phyloP scores from a whole-genome alignment of 1,140 invertebrate genomes.

The Rhizoglyphus robini region DNA sequence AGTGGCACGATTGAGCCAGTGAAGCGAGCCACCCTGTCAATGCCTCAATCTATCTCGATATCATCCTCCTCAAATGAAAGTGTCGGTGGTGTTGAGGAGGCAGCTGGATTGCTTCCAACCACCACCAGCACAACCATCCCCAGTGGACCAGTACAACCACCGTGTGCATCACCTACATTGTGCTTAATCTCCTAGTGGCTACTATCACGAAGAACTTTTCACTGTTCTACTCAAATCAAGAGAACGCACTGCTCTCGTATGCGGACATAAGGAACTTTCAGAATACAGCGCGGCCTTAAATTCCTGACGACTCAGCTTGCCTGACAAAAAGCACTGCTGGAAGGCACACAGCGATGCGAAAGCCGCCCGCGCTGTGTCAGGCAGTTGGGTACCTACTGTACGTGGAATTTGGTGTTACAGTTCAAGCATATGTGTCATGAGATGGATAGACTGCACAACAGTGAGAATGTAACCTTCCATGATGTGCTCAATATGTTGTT shows the following conservation, averaged over 20 bases:
- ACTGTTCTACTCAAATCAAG: slow-evolving; percentile 90
- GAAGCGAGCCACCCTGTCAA: slow-evolving; percentile 97
- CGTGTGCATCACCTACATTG: slow-evolving; percentile 99
- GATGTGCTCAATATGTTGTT: slow-evolving; percentile 99
- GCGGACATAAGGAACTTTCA: slow-evolving; percentile 98
- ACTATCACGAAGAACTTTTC: slow-evolving; percentile 26
- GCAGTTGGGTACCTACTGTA: no score
- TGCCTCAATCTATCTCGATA: no score
- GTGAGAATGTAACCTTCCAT: slow-evolving; percentile 98
- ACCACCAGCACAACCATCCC: slow-evolving; percentile 78
- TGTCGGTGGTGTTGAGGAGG: no score
- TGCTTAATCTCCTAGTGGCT: slow-evolving; percentile 88
- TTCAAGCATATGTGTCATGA: slow-evolving; percentile 99
- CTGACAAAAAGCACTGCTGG: no score
- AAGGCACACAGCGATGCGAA: no score
- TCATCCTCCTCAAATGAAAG: no score
- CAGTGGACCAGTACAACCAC: slow-evolving; percentile 96
- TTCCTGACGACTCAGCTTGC: no score
- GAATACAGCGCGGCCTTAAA: no score
- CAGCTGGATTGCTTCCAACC: neutral
- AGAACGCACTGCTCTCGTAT: slow-evolving; percentile 84
- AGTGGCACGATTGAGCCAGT: no score
- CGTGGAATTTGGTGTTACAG: slow-evolving; percentile 94
- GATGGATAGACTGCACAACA: slow-evolving; percentile 87
- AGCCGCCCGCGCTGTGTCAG: no score